phyloP scores from a whole-genome alignment of 2,888 invertebrate genomes.

The Callyntrura sp. region DNA sequence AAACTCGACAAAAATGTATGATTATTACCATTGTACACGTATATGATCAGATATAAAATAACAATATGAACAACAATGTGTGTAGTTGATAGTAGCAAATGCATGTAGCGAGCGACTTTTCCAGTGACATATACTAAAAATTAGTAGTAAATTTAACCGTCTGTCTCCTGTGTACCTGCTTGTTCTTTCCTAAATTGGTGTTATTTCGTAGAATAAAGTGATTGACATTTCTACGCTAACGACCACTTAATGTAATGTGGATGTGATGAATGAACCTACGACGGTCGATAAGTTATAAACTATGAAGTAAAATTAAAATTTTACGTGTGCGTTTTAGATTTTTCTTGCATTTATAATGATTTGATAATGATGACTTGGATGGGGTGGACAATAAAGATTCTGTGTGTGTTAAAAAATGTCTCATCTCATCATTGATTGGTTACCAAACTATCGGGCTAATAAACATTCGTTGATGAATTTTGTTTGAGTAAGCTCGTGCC shows the following conservation, averaged over 20 bases:
- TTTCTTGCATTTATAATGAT: conserved; percentile 48
- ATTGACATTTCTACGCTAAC: conserved; percentile 29
- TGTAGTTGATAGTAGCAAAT: background rate
- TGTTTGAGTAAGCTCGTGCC: background rate
- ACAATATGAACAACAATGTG: no score
- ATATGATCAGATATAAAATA: no score
- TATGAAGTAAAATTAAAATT: background rate
- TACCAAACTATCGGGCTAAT: no score
- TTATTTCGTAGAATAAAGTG: background rate
- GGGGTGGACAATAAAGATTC: conserved; percentile 74
- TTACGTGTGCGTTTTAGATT: background rate
- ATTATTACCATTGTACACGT: no score
- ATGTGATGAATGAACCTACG: conserved; percentile 51
- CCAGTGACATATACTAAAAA: background rate
- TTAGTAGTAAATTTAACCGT: background rate
- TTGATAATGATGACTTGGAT: conserved; percentile 66
- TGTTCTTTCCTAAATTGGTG: conserved; percentile 55
- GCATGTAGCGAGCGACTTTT: conserved; percentile 17
- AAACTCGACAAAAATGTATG: no score
- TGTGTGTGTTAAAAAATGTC: conserved; percentile 55
- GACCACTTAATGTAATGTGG: conserved; percentile 43
- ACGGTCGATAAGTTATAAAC: conserved; percentile 1
- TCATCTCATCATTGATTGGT: background rate
- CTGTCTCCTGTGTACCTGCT: conserved; percentile 68
- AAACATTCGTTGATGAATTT: background rate